Evolutionary conservation across 2,888 invertebrate species (phyloP).

Genomic region (Atherix ibis): DNA sequence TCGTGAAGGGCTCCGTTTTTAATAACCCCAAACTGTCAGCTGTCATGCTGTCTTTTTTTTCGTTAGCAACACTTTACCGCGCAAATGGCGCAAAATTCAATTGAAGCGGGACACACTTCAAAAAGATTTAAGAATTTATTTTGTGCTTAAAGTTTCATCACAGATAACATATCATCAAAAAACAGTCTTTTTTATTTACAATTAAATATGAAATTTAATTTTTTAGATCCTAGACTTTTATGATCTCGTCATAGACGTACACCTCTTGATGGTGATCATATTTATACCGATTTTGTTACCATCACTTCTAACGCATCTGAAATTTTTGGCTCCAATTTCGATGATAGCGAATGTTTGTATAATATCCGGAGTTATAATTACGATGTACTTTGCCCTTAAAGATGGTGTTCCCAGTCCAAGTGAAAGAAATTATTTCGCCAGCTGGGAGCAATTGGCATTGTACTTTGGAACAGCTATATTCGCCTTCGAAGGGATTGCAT

Average conservation of each 20-base stretch:
- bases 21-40: too few species aligned
- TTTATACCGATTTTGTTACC: conserved; percentile 55
- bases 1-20: too few species aligned
- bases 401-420: conserved; percentile 53
- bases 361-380: conserved; percentile 55
- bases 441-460: conserved; percentile 53
- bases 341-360: conserved; percentile 64
- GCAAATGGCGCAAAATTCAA: too few species aligned
- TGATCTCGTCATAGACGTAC: conserved; percentile 43
- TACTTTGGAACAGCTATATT: conserved; percentile 94
- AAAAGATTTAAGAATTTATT: too few species aligned
- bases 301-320: conserved; percentile 61
- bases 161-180: too few species aligned
- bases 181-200: too few species aligned
- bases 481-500: conserved; percentile 90
- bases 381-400: conserved; percentile 57
- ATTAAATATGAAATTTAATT: conserved; percentile 6
- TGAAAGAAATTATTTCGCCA: conserved; percentile 43
- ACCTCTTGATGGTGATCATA: conserved; percentile 57
- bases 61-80: too few species aligned
- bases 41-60: too few species aligned
- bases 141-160: too few species aligned
- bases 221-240: conserved; percentile 51
- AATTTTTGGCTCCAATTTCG: conserved; percentile 62
- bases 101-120: too few species aligned